Evolutionary conservation across 2,888 invertebrate genomes (phyloP), one percentile per base, ranked within the genome.

Genomic region (Xanthorhoe spadicearia): DNA sequence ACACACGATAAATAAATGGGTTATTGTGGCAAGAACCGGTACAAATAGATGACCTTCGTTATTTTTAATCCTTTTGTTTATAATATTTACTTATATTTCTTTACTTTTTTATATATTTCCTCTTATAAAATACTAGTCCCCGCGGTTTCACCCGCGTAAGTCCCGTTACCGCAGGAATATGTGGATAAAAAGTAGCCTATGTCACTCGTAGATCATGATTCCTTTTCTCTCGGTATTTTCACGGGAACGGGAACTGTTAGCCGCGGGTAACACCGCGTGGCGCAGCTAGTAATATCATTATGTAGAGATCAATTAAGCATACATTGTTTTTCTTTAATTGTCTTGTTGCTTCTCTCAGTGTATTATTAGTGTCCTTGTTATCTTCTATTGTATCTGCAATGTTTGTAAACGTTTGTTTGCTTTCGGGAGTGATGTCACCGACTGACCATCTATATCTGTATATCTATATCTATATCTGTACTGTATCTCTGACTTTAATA

Each of bases 401-500:
- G 63, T 67, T 67, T 67, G 67, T 63, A 63, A 67, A 67, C 52
- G 5, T 35, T 4, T 63, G 59, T 67, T 63, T 67, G 67, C 60
- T 60, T 67, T 63, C 19, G 50, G 38, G 8, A 28, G 13, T 65
- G 60, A 63, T 59, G 63, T 67, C 63, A 67, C 7, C 50, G 1
- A 63, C 55, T 52, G 9, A 38, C 13, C 38, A 43, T 13, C 17
- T 6, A n/a, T n/a, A n/a, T n/a, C n/a, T n/a, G n/a, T n/a, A n/a
- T n/a, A n/a, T n/a, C n/a, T n/a, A n/a, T n/a, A n/a, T n/a, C n/a
- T n/a, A n/a, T n/a, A n/a, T n/a, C n/a, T n/a, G n/a, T n/a, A 35
- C 64, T 51, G 46, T 17, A 19, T 55, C 15, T 9, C 38, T 38
- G 38, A 38, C 38, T 38, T n/a, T n/a, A n/a, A n/a, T n/a, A n/a